A percentile compares a stretch with the other conserved stretches of the same genome.
phyloP scores from a whole-genome alignment of 2,888 invertebrate species.

The Sphaerophoria taeniata region DNA sequence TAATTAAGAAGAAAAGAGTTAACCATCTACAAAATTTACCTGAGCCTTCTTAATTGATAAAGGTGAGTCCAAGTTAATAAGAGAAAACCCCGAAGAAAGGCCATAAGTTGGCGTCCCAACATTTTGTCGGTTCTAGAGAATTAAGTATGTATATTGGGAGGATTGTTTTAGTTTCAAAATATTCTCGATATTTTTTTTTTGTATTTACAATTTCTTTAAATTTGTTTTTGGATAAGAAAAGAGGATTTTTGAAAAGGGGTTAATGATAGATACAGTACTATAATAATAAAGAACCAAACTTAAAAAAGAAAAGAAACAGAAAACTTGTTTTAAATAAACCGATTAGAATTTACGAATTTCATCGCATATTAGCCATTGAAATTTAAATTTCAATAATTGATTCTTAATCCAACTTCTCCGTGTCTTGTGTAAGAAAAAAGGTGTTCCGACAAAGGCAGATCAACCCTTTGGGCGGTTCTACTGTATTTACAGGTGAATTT shows the following conservation, averaged over 20 bases:
- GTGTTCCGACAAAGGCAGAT: too few relatives aligned
- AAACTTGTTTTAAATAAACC: too few relatives aligned
- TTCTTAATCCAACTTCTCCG: too few relatives aligned
- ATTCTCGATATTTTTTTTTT: background rate
- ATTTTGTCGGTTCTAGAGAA: constrained; percentile 81
- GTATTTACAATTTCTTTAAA: constrained; percentile 13
- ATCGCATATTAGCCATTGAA: too few relatives aligned
- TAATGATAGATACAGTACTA: background rate
- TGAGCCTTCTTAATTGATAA: constrained; percentile 82
- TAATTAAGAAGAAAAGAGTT: constrained; percentile 24
- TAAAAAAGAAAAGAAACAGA: background rate
- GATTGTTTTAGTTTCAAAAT: constrained; percentile 38
- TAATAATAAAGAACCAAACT: background rate
- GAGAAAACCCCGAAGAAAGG: constrained; percentile 81
- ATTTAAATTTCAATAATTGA: too few relatives aligned
- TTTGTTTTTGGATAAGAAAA: background rate
- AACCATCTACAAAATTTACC: constrained; percentile 78
- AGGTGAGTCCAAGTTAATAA: constrained; percentile 82
- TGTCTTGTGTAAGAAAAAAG: too few relatives aligned
- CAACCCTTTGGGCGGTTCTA: too few relatives aligned
- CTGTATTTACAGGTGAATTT: too few relatives aligned
- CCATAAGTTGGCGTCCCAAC: constrained; percentile 82
- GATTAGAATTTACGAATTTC: background rate
- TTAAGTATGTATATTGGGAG: constrained; percentile 68
- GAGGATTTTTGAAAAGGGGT: background rate